Conservation (phyloP, 2,113 vertebrate genomes). For the Tringa solitaria region DNA sequence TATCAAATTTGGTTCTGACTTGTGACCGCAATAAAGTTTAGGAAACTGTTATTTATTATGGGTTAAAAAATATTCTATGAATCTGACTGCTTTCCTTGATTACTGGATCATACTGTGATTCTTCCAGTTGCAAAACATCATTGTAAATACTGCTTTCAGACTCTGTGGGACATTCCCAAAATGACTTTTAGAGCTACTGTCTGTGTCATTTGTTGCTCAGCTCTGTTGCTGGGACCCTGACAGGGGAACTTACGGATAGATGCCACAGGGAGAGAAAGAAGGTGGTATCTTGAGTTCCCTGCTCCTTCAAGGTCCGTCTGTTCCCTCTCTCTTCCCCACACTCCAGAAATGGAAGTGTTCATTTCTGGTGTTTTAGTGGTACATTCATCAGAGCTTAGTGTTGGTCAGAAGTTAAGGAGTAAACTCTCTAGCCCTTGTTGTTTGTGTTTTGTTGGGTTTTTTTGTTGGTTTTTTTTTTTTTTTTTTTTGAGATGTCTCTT, state of each 20-base stretch:
- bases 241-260: neutral
- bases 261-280: neutral
- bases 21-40: conserved; percentile 8
- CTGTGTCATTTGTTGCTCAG: neutral
- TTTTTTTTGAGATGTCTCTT: neutral
- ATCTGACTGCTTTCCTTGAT: conserved; percentile 31
- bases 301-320: neutral
- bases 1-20: conserved; percentile 20
- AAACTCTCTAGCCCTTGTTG: neutral
- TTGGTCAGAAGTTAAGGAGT: neutral
- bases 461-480: too few relatives aligned
- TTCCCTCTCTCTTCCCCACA: neutral
- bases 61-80: conserved; percentile 4
- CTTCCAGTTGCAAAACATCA: neutral
- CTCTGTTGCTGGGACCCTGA: neutral
- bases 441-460: too few relatives aligned
- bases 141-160: neutral
- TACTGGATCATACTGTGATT: conserved; percentile 2
- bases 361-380: neutral
- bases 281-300: neutral
- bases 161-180: neutral
- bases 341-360: neutral
- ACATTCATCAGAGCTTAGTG: neutral
- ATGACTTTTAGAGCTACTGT: neutral
- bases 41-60: conserved; percentile 35